Evolutionary conservation across 1,140 invertebrate species (phyloP).

Genomic region (Diabrotica virgifera): DNA sequence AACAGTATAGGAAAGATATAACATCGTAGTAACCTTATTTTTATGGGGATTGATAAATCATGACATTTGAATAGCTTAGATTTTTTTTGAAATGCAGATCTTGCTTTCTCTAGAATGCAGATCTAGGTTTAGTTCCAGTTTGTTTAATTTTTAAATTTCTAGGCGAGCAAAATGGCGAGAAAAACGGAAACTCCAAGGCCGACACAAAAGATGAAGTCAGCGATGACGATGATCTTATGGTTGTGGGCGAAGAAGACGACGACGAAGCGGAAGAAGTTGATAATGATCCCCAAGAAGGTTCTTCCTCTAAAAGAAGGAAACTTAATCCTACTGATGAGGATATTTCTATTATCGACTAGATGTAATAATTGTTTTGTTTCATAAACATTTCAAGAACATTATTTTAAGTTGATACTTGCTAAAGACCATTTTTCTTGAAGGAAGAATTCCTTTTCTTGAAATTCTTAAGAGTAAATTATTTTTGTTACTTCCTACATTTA

Average conservation of each 20-base stretch:
- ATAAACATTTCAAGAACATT: too few relatives aligned
- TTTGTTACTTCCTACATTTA: too few relatives aligned
- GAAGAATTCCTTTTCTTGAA: too few relatives aligned
- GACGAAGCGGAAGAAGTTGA: constrained; percentile 36
- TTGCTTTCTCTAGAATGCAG: background rate
- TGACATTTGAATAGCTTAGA: too few relatives aligned
- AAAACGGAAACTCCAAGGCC: constrained; percentile 19
- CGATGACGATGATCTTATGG: constrained; percentile 39
- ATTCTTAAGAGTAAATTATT: too few relatives aligned
- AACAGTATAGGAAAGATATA: too few relatives aligned
- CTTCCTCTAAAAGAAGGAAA: constrained; percentile 48
- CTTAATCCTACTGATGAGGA: constrained; percentile 30
- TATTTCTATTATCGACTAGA: constrained; percentile 10
- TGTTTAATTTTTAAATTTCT: constrained; percentile 8
- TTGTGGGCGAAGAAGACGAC: constrained; percentile 37
- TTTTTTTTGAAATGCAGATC: too few relatives aligned
- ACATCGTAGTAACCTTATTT: too few relatives aligned
- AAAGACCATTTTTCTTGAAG: too few relatives aligned
- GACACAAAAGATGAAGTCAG: constrained; percentile 33
- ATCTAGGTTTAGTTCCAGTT: background rate
- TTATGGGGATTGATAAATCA: too few relatives aligned
- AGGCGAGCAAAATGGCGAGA: constrained; percentile 29
- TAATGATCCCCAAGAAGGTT: constrained; percentile 46
- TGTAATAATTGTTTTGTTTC: too few relatives aligned
- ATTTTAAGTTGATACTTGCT: too few relatives aligned